These are phyloP conservation scores for Pararge aegeria DNA, from an alignment of 1,140 invertebrate species.

Conservation along the genomic window DNA sequence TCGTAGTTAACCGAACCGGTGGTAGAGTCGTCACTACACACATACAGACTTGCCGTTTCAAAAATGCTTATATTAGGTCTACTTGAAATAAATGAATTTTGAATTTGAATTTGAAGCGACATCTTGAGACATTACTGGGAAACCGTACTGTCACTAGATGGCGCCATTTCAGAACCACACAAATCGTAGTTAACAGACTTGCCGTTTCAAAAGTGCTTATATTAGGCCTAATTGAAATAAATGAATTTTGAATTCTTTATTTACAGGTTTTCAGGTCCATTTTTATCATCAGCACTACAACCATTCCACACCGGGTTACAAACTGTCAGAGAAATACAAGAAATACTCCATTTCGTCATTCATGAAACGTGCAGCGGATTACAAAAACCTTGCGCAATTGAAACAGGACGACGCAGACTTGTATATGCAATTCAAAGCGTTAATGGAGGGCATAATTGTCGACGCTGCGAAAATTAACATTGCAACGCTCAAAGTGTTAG, in stretches of 20 bases:
- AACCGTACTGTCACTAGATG: too few relatives aligned
- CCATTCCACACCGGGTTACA: conserved; percentile 34
- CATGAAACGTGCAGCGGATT: conserved; percentile 29
- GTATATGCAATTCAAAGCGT: conserved; percentile 46
- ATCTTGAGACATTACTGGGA: too few relatives aligned
- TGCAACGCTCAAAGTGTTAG: conserved; percentile 34
- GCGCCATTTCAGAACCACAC: too few relatives aligned
- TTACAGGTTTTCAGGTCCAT: conserved; percentile 36
- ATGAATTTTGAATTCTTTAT: background rate
- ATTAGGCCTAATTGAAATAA: too few relatives aligned
- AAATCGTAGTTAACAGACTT: too few relatives aligned
- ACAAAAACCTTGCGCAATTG: conserved; percentile 17
- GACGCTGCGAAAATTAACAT: conserved; percentile 41
- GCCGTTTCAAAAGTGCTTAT: too few relatives aligned
- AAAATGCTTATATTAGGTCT: too few relatives aligned
- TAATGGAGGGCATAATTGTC: conserved; percentile 44
- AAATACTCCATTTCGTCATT: conserved; percentile 40
- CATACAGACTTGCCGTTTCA: too few relatives aligned
- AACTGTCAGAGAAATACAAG: conserved; percentile 32
- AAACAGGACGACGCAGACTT: conserved; percentile 35
- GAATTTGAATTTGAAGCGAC: too few relatives aligned
- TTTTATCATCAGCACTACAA: conserved; percentile 45
- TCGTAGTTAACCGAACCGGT: too few relatives aligned
- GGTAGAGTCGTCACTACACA: too few relatives aligned
- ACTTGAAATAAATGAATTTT: too few relatives aligned